Percentiles rank a stretch among this genome's conserved stretches.
Conservation (phyloP, 2,113 vertebrate species). For the Candoia aspera region DNA sequence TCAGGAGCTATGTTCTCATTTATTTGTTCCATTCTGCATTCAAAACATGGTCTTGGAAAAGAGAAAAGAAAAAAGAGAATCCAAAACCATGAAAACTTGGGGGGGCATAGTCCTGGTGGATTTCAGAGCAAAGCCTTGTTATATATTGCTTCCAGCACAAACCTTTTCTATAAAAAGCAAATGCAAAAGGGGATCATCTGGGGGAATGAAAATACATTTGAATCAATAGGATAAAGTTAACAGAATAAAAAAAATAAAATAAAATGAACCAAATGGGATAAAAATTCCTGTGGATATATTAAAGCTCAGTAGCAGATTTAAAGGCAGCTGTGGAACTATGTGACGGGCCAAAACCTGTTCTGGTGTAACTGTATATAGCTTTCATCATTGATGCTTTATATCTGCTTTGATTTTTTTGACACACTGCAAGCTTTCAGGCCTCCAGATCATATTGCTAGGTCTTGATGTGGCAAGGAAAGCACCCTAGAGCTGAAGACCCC, state of each 20-base stretch:
- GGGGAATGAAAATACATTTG: constrained; percentile 65
- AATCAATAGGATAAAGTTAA: constrained; percentile 73
- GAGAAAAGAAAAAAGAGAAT: constrained; percentile 33
- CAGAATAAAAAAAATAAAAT: constrained; percentile 58
- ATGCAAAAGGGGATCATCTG: constrained; percentile 58
- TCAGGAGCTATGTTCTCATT: constrained; percentile 46
- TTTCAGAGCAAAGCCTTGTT: fast-evolving
- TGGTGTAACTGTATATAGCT: constrained; percentile 25
- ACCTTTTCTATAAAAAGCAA: constrained; percentile 26
- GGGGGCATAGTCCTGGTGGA: constrained; percentile 11
- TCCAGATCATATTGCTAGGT: neutral
- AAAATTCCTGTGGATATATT: constrained; percentile 58
- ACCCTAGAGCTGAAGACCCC: neutral
- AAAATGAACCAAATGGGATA: constrained; percentile 72
- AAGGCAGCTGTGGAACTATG: constrained; percentile 41
- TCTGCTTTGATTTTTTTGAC: neutral
- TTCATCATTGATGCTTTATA: constrained; percentile 14
- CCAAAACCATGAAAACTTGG: neutral
- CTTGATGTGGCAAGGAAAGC: neutral
- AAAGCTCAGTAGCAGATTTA: constrained; percentile 14
- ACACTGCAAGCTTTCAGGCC: neutral
- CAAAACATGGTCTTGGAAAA: constrained; percentile 23
- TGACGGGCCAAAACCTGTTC: constrained; percentile 45
- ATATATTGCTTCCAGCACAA: constrained; percentile 32
- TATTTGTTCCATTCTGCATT: constrained; percentile 40